Conservation (phyloP, 2,113 vertebrate genomes). For the Petrocephalus zakoni region DNA sequence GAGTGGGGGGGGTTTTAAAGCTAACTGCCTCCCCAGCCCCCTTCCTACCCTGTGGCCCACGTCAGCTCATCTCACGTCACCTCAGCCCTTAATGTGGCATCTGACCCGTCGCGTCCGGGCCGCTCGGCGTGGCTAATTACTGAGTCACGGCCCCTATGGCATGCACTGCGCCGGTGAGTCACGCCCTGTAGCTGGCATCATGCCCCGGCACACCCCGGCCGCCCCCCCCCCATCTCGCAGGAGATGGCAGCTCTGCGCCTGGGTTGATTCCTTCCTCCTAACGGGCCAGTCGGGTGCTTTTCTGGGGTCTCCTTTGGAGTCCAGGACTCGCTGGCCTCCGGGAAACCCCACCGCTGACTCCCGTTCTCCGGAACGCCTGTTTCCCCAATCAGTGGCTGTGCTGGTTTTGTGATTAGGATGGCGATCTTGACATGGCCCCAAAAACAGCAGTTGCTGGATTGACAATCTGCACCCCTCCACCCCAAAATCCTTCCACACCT, state of each 20-base stretch:
- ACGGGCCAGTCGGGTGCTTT: not conserved
- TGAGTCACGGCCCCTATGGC: conserved; percentile 54
- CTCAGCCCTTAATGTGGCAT: conserved; percentile 55
- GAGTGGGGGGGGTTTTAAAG: conserved; percentile 28
- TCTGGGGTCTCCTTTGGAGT: not conserved
- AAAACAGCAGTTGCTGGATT: conserved; percentile 20
- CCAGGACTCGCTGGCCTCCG: not conserved
- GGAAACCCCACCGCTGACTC: not conserved
- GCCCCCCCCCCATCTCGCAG: not conserved
- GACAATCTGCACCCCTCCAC: not conserved
- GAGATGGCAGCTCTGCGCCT: not conserved
- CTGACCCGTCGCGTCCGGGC: conserved; percentile 48
- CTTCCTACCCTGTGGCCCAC: conserved; percentile 47
- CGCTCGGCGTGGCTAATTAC: conserved; percentile 54
- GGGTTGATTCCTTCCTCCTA: not conserved
- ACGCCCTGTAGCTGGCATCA: conserved; percentile 14
- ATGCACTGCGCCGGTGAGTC: conserved; percentile 38
- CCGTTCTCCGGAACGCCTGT: conserved; percentile 45
- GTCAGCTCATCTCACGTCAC: conserved; percentile 46
- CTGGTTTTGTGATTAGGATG: conserved; percentile 48
- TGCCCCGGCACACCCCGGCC: conserved; percentile 16
- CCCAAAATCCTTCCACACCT: not conserved
- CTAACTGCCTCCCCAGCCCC: not conserved
- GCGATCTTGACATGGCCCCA: conserved; percentile 28
- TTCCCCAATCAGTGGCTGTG: conserved; percentile 37